These are phyloP conservation scores for Stenchaetothrips biformis DNA, from an alignment of 2,888 invertebrate species.

Conservation along the genomic window DNA sequence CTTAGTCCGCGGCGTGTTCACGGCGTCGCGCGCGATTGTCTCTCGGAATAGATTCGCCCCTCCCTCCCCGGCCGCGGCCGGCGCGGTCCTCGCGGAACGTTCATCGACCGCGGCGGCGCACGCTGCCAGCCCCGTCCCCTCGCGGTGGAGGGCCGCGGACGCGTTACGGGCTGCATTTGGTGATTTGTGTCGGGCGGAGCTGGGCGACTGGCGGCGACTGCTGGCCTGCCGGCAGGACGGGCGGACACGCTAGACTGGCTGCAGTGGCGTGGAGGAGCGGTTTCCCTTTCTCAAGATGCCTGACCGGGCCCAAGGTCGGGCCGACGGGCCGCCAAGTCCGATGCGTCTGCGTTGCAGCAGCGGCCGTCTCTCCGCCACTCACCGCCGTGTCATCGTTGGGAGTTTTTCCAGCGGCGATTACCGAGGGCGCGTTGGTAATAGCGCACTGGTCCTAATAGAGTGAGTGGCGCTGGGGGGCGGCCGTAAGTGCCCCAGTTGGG, in stretches of 20 bases:
- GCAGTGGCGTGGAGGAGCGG: neutral
- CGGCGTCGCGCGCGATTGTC: conserved; percentile 45
- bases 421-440: neutral
- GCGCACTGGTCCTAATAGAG: neutral
- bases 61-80: conserved; percentile 35
- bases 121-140: conserved; percentile 23
- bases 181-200: neutral
- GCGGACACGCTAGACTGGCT: conserved; percentile 13
- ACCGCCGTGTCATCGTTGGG: neutral
- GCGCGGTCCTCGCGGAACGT: conserved; percentile 26
- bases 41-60: conserved; percentile 31
- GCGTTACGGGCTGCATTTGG: neutral
- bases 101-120: conserved; percentile 26
- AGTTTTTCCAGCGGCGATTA: too few species aligned
- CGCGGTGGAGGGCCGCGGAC: neutral
- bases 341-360: neutral
- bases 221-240: too few species aligned
- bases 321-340: neutral
- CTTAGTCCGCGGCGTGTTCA: conserved; percentile 33
- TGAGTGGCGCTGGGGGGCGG: neutral
- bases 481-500: neutral
- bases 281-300: conserved; percentile 22
- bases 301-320: conserved; percentile 15
- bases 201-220: too few species aligned
- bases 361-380: neutral